Evolutionary conservation across 2,888 invertebrate genomes (phyloP).

Genomic region (Metopia argyrocephala): DNA sequence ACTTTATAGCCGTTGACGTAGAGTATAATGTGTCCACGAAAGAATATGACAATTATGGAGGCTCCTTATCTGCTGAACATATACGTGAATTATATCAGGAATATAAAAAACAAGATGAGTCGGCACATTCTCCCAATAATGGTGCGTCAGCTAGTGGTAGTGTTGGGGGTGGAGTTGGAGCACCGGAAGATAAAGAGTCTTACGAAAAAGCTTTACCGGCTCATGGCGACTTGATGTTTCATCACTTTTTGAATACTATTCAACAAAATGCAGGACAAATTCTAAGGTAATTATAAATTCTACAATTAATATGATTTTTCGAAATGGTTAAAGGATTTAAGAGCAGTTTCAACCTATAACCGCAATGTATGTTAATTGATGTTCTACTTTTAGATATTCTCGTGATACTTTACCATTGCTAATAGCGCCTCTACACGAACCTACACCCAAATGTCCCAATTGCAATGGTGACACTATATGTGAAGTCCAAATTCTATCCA

Average conservation of each 20-base stretch:
- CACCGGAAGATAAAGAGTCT: constrained; percentile 80
- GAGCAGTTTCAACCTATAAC: too few species aligned
- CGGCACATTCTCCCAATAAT: constrained; percentile 71
- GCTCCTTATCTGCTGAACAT: constrained; percentile 79
- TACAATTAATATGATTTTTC: too few species aligned
- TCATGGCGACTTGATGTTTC: constrained; percentile 91
- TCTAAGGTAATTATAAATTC: constrained; percentile 84
- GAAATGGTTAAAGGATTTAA: too few species aligned
- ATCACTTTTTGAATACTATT: constrained; percentile 86
- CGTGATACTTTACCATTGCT: constrained; percentile 85
- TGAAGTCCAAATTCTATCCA: constrained; percentile 91
- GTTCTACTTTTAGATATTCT: constrained; percentile 82
- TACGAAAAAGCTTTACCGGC: constrained; percentile 89
- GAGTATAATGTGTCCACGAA: constrained; percentile 77
- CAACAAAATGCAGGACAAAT: constrained; percentile 89
- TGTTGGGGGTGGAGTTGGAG: constrained; percentile 61
- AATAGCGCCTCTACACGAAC: constrained; percentile 83
- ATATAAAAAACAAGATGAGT: constrained; percentile 81
- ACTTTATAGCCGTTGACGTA: constrained; percentile 83
- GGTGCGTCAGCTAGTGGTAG: constrained; percentile 64
- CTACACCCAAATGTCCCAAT: constrained; percentile 81
- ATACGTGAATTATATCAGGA: constrained; percentile 82
- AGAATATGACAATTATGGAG: constrained; percentile 75
- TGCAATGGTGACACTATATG: constrained; percentile 87
- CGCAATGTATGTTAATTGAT: too few species aligned